phyloP scores from a whole-genome alignment of 2,888 invertebrate genomes.

The Tinea trinotella region DNA sequence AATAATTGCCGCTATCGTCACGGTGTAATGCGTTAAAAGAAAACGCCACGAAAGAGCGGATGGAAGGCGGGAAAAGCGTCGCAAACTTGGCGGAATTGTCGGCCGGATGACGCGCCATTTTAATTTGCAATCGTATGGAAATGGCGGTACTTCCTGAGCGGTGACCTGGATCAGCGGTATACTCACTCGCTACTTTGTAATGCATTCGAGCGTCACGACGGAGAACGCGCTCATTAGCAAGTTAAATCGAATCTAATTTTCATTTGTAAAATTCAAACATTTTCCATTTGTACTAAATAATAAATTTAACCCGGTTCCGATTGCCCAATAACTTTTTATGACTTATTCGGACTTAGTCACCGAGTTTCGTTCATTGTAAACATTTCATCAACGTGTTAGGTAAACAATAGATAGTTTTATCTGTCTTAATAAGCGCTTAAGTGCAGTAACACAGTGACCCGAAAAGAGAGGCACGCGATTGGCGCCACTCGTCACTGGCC shows the following conservation, averaged over 20 bases:
- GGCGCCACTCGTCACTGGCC: background rate
- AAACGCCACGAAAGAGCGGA: slow-evolving; percentile 19
- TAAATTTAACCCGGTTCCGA: slow-evolving; percentile 6
- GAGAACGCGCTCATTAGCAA: slow-evolving; percentile 4
- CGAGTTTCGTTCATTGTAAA: background rate
- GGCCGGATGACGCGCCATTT: slow-evolving; percentile 46
- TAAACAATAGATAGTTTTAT: background rate
- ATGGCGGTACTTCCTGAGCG: slow-evolving; percentile 45
- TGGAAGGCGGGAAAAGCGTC: slow-evolving; percentile 31
- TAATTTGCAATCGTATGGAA: slow-evolving; percentile 54
- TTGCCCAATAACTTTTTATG: background rate
- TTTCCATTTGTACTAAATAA: slow-evolving; percentile 14
- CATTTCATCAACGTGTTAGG: background rate
- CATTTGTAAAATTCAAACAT: slow-evolving; percentile 10
- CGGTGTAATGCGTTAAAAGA: slow-evolving; percentile 11
- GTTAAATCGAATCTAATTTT: slow-evolving; percentile 8
- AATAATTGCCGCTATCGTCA: slow-evolving; percentile 10
- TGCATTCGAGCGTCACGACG: slow-evolving; percentile 4
- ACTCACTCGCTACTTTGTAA: slow-evolving; percentile 6
- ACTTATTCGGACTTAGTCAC: background rate
- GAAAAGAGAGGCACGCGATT: background rate
- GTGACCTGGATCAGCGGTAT: slow-evolving; percentile 28
- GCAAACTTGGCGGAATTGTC: slow-evolving; percentile 40
- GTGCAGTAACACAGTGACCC: slow-evolving; percentile 15
- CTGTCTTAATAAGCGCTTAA: background rate